A percentile compares a stretch with the other conserved stretches of the same genome.
Evolutionary conservation across 2,888 invertebrate genomes (phyloP).

Genomic region (Perizoma affinitatum): DNA sequence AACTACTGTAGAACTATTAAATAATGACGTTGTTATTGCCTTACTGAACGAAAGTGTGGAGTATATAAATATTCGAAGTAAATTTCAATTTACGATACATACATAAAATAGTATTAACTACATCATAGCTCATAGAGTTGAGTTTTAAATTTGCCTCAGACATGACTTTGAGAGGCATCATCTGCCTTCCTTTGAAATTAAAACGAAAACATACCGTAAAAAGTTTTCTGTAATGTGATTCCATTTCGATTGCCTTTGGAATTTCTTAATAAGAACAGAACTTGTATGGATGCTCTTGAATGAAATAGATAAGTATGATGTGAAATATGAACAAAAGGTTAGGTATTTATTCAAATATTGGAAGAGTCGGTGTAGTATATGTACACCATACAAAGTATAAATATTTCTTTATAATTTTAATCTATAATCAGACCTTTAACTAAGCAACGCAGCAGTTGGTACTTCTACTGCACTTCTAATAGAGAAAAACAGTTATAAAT

Average conservation of each 20-base stretch:
- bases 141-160: slow-evolving; percentile 50
- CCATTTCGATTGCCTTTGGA: slow-evolving; percentile 37
- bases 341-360: no score
- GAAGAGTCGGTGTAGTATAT: no score
- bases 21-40: no score
- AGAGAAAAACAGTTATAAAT: neutral
- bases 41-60: no score
- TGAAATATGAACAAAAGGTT: neutral
- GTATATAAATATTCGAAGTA: neutral
- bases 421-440: neutral
- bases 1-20: no score
- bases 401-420: no score
- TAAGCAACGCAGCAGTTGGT: neutral
- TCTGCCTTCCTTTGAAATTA: slow-evolving; percentile 46
- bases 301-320: slow-evolving; percentile 1
- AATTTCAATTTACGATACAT: neutral
- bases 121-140: slow-evolving; percentile 24
- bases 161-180: slow-evolving; percentile 48
- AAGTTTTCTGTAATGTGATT: slow-evolving; percentile 47
- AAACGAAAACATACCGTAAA: slow-evolving; percentile 41
- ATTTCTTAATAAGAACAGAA: slow-evolving; percentile 28
- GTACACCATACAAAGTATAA: no score
- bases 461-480: no score
- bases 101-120: slow-evolving; percentile 15
- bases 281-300: slow-evolving; percentile 20